Conservation (phyloP, 2,797 vertebrate genomes). For the Hydrophis major region DNA sequence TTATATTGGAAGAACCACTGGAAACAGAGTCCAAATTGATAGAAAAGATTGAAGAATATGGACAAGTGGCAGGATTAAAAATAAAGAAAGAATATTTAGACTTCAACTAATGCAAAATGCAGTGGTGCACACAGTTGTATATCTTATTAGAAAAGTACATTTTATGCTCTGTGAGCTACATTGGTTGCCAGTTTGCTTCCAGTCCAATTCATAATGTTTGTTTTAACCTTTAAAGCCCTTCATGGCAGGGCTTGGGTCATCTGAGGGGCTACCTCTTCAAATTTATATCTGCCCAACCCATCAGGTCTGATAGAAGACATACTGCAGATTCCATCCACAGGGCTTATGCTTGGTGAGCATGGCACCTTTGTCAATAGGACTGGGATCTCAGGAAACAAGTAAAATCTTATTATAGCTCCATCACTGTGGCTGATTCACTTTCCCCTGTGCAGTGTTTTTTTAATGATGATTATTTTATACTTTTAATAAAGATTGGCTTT, state of each 20-base stretch:
- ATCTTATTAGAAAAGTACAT: neutral
- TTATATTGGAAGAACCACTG: no score
- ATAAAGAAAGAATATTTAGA: neutral
- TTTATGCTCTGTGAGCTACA: neutral
- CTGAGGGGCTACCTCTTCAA: neutral
- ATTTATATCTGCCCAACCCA: neutral
- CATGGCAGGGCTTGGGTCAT: neutral
- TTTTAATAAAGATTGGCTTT: neutral
- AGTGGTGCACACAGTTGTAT: neutral
- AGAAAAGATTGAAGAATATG: no score
- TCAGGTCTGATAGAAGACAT: neutral
- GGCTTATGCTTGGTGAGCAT: neutral
- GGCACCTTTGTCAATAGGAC: neutral
- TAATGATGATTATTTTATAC: neutral
- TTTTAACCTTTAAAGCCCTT: neutral
- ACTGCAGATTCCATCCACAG: neutral
- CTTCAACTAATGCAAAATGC: neutral
- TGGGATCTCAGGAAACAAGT: neutral
- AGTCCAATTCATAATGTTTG: neutral
- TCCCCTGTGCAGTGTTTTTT: neutral
- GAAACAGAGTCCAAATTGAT: no score
- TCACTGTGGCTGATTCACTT: neutral
- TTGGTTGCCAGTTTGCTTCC: neutral
- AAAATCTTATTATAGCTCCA: neutral
- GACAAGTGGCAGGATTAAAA: no score